Percentiles rank a stretch among this genome's conserved stretches.
Evolutionary conservation across 1,140 invertebrate genomes (phyloP).

Genomic region (Campoletis sonorensis): DNA sequence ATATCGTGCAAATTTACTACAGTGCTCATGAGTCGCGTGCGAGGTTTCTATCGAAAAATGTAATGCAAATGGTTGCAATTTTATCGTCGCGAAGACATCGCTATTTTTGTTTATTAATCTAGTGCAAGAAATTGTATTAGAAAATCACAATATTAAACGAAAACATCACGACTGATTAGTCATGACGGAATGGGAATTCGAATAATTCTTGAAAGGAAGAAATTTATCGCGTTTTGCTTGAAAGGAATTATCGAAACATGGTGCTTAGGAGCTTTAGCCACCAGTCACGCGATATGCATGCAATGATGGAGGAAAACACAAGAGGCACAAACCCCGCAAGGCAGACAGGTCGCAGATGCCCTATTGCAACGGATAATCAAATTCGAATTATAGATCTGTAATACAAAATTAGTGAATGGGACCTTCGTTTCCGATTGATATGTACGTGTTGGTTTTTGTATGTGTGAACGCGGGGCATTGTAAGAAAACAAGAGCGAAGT

Average conservation of each 20-base stretch:
- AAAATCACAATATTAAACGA: no score
- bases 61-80: no score
- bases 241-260: not conserved
- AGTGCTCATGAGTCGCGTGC: no score
- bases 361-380: conserved; percentile 63
- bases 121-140: no score
- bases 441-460: not conserved
- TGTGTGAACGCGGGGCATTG: not conserved
- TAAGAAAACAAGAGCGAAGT: conserved; percentile 24
- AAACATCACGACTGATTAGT: no score
- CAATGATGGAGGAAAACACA: not conserved
- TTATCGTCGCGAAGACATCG: no score
- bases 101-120: no score
- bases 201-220: no score
- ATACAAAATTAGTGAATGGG: conserved; percentile 66
- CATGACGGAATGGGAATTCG: no score
- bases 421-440: conserved; percentile 57
- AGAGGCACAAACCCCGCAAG: conserved; percentile 55
- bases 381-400: conserved; percentile 71
- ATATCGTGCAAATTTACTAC: no score
- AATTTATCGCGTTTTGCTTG: not conserved
- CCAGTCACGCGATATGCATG: not conserved
- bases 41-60: no score
- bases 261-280: not conserved
- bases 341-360: conserved; percentile 64